A percentile compares a stretch with the other conserved stretches of the same genome.
These are phyloP conservation scores for Craseonycteris thonglongyai DNA, from an alignment of 2,113 vertebrate species.

Conservation along the genomic window DNA sequence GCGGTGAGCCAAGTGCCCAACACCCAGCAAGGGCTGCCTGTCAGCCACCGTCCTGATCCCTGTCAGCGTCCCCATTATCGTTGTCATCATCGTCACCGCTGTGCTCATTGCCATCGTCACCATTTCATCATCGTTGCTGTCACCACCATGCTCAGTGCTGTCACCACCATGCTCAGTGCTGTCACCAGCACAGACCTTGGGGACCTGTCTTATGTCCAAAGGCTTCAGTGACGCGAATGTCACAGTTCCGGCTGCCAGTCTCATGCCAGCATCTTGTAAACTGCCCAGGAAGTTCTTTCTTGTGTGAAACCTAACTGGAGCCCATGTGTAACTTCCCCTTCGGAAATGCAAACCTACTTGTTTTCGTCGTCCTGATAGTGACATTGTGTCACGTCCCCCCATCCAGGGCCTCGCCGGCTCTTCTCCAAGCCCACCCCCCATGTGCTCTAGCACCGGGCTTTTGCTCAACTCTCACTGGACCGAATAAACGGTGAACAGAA, in stretches of 20 bases:
- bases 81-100: no score
- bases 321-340: neutral
- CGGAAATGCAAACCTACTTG: neutral
- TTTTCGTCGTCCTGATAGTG: neutral
- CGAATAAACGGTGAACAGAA: neutral
- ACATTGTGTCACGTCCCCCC: neutral
- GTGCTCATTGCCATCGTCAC: no score
- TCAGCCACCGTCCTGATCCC: rapidly evolving
- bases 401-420: no score
- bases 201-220: neutral
- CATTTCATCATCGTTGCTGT: no score
- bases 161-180: no score
- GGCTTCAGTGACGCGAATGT: no score
- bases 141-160: no score
- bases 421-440: neutral
- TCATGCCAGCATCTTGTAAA: neutral
- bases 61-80: rapidly evolving
- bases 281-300: neutral
- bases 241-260: neutral
- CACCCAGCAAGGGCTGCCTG: neutral
- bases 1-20: neutral
- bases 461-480: neutral
- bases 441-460: neutral
- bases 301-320: neutral
- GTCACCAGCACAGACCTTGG: neutral